Conservation (phyloP, 2,113 vertebrate genomes). For the Odontesthes bonariensis region DNA sequence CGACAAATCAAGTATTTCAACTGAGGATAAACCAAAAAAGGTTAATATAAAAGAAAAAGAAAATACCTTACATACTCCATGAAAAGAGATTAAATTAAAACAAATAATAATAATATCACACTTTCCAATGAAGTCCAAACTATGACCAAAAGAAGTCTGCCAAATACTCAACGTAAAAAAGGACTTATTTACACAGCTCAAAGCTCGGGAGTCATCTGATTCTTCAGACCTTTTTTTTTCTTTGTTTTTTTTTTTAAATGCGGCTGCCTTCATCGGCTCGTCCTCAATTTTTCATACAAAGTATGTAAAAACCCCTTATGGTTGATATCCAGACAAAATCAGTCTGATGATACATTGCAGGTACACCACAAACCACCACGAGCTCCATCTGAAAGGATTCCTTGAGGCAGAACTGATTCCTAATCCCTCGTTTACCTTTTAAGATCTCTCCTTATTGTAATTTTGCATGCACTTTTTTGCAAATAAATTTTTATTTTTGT, state of each 20-base stretch:
- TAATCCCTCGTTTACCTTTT: conserved; percentile 83
- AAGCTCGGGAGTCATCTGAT: conserved; percentile 91
- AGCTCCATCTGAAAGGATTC: conserved; percentile 94
- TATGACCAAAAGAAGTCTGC: conserved; percentile 67
- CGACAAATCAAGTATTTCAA: conserved; percentile 88
- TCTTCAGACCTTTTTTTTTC: conserved; percentile 77
- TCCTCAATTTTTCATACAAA: conserved; percentile 74
- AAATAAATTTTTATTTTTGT: conserved; percentile 80
- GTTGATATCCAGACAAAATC: conserved; percentile 90
- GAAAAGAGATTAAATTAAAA: conserved; percentile 73
- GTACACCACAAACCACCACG: conserved; percentile 96
- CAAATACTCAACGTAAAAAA: conserved; percentile 83
- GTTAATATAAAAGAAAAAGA: conserved; percentile 62
- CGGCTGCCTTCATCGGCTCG: conserved; percentile 65
- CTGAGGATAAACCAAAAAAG: conserved; percentile 83
- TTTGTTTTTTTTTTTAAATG: conserved; percentile 1
- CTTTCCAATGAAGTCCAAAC: conserved; percentile 87
- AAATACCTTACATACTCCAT: conserved; percentile 84
- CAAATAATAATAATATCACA: conserved; percentile 77
- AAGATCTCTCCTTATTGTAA: conserved; percentile 76
- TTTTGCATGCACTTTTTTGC: conserved; percentile 84
- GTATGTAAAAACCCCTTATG: conserved; percentile 84
- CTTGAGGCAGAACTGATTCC: conserved; percentile 96
- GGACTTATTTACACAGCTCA: conserved; percentile 96
- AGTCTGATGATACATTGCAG: conserved; percentile 91